Evolutionary conservation across 1,140 invertebrate species (phyloP), one percentile per base, ranked within the genome.

Genomic region (Neodiprion fabricii): DNA sequence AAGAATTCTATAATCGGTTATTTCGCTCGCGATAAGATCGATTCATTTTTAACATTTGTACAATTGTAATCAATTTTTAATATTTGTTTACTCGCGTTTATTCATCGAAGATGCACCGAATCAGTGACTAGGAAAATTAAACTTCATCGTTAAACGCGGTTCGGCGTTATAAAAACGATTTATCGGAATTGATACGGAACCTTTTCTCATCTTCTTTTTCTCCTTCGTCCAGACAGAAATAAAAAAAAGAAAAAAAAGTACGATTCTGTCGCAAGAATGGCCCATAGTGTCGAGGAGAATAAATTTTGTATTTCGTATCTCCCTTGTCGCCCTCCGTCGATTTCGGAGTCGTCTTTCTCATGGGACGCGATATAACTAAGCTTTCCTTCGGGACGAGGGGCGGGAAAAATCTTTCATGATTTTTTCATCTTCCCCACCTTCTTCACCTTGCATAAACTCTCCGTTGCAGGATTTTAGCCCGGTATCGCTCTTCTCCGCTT

Each of bases 321-420:
- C 21, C 67, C 23, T 21, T 69, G 21, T 47, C 67, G 12, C 21
- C 67, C 40, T 69, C 61, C 67, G 7, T 12, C 17, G 11, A 65
- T 14, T 14, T 21, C 17, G 8, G 11, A 61, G 53, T 7, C 67
- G 10, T 21, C 11, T 69, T 11, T 69, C 67, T 21, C 40, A 21
- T 11, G 67, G 67, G 67, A 69, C 23, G 12, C 67, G 10, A 12
- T 69, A 69, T 69, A 69, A 69, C 67, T 69, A 69, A 69, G 67
- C 67, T 69, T 47, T 69, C 67, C 67, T 47, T 69, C 11, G 67
- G 67, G 67, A 69, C 67, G 21, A 14, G 28, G 28, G 28, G 28
- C 28, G 28, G 28, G 28, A 40, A 40, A 40, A 47, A 69, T 69
- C 53, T 69, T 69, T 21, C 4, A 21, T 23, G 67, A 17, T 47